Conservation (phyloP, 2,888 invertebrate species). For the Congeria kusceri region DNA sequence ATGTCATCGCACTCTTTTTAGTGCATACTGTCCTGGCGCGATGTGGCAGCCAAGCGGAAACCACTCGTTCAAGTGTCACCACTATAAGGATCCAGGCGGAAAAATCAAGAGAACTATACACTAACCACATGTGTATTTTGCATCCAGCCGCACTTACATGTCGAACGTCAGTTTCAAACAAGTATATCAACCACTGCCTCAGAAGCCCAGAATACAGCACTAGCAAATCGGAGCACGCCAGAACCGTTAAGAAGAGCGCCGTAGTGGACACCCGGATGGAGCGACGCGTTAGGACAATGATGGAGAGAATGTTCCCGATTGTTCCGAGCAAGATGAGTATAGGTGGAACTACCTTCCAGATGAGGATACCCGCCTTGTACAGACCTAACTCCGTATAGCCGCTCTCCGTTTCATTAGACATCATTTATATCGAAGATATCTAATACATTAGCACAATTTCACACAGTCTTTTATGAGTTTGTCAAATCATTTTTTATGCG, state of each 20-base stretch:
- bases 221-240: constrained; percentile 71
- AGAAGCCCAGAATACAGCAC: constrained; percentile 77
- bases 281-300: constrained; percentile 70
- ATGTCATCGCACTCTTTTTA: constrained; percentile 44
- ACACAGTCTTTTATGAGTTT: too few species aligned
- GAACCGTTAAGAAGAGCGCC: constrained; percentile 72
- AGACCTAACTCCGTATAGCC: neutral
- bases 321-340: constrained; percentile 76
- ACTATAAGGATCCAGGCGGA: constrained; percentile 80
- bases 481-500: too few species aligned
- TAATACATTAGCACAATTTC: too few species aligned
- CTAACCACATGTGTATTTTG: constrained; percentile 73
- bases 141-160: constrained; percentile 55
- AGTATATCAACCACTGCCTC: constrained; percentile 68
- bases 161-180: constrained; percentile 69
- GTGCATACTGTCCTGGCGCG: constrained; percentile 68
- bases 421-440: too few species aligned
- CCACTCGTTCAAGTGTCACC: constrained; percentile 77
- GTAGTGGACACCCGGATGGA: constrained; percentile 70
- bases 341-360: constrained; percentile 73
- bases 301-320: constrained; percentile 74
- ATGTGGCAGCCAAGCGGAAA: constrained; percentile 76
- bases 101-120: constrained; percentile 74
- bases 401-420: neutral
- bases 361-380: constrained; percentile 48